These are phyloP conservation scores for Rhamnusium bicolor DNA, from an alignment of 2,888 invertebrate species.

Conservation along the genomic window DNA sequence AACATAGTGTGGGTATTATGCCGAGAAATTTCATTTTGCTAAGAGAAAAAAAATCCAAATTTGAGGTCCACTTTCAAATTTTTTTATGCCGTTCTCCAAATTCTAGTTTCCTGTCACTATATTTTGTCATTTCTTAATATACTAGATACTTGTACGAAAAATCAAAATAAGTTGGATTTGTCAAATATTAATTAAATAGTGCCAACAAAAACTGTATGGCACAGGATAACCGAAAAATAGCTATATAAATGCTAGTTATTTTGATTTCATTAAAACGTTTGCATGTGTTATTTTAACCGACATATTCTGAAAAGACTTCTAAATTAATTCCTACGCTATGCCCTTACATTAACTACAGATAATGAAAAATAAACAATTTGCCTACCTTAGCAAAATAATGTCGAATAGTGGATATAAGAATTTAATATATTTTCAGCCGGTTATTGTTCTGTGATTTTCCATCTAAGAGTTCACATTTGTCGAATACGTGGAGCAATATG, in stretches of 20 bases:
- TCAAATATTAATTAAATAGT: neutral
- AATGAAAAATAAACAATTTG: conserved; percentile 15
- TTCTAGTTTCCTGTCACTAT: too few relatives aligned
- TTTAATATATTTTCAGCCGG: conserved; percentile 1
- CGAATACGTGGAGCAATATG: conserved; percentile 35
- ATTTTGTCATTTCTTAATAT: too few relatives aligned
- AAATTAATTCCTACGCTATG: neutral
- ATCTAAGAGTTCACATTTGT: neutral
- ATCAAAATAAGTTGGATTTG: too few relatives aligned
- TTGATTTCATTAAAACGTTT: conserved; percentile 9
- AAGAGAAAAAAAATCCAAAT: too few relatives aligned
- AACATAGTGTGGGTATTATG: too few relatives aligned
- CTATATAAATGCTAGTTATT: conserved; percentile 5
- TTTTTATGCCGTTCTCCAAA: too few relatives aligned
- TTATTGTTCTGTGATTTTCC: neutral
- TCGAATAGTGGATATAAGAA: neutral
- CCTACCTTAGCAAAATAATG: neutral
- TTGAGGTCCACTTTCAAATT: too few relatives aligned
- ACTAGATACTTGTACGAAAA: too few relatives aligned
- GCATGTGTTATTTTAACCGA: conserved; percentile 1
- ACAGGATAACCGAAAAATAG: neutral
- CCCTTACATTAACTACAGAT: neutral
- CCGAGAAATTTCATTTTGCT: too few relatives aligned
- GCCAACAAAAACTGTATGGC: neutral
- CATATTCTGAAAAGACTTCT: neutral